These are phyloP conservation scores for Morinoia aosen DNA, from an alignment of 2,888 invertebrate genomes.

Conservation along the genomic window DNA sequence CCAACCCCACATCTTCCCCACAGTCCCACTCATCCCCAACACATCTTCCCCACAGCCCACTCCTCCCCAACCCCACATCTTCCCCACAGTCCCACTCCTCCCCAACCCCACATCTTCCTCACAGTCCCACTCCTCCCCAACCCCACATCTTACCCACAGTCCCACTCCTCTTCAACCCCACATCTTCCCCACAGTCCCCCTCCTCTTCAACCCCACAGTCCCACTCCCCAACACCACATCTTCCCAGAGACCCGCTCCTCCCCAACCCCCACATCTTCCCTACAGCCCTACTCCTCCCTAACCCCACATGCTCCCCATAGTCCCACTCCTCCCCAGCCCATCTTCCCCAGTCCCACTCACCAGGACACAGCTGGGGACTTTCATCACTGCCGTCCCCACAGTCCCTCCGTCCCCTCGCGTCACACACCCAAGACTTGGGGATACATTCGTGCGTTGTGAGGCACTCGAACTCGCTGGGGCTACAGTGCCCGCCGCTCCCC, in stretches of 20 bases:
- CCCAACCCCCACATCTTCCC: too few relatives aligned
- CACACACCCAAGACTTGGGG: constrained; percentile 1
- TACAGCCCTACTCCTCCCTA: too few relatives aligned
- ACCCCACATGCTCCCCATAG: neutral
- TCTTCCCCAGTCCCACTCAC: neutral
- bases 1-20: too few relatives aligned
- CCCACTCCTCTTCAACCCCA: too few relatives aligned
- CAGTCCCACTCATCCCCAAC: too few relatives aligned
- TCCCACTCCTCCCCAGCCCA: neutral
- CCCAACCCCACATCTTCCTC: too few relatives aligned
- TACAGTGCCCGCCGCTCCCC: neutral
- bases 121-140: too few relatives aligned
- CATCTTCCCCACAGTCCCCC: neutral
- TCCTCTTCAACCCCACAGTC: neutral
- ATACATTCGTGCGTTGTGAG: neutral
- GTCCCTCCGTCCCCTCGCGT: neutral
- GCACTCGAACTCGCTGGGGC: constrained; percentile 1
- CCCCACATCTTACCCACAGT: too few relatives aligned
- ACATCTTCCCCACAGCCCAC: too few relatives aligned
- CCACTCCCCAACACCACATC: neutral
- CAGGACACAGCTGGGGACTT: neutral
- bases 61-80: too few relatives aligned
- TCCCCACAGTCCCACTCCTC: too few relatives aligned
- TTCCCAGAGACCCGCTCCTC: neutral
- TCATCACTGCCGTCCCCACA: constrained; percentile 22